A percentile compares a stretch with the other conserved stretches of the same genome.
phyloP scores from a whole-genome alignment of 1,140 invertebrate genomes.

The Cydia amplana region DNA sequence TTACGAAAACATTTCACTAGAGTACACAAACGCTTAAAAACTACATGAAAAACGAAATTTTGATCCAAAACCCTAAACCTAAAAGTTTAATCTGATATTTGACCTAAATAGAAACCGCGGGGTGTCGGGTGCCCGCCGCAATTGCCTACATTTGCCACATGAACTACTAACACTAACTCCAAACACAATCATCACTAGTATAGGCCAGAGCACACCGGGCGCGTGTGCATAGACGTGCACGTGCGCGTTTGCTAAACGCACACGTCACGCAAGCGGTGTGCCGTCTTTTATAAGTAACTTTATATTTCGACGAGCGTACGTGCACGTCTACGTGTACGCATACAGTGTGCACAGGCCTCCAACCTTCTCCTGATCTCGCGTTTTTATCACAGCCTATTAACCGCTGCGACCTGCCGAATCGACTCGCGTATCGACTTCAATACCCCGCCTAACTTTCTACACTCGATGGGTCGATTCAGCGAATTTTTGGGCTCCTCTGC shows the following conservation, averaged over 20 bases:
- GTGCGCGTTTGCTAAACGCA: neutral
- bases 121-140: slow-evolving; percentile 9
- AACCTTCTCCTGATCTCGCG: slow-evolving; percentile 25
- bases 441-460: slow-evolving; percentile 12
- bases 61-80: slow-evolving; percentile 37
- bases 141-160: slow-evolving; percentile 24
- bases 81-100: slow-evolving; percentile 33
- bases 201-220: neutral
- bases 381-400: slow-evolving; percentile 68
- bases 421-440: slow-evolving; percentile 40
- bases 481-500: neutral
- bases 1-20: slow-evolving; percentile 39
- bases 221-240: neutral
- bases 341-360: neutral
- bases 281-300: too few relatives aligned
- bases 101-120: slow-evolving; percentile 23
- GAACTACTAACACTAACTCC: slow-evolving; percentile 27
- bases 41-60: slow-evolving; percentile 39
- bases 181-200: neutral
- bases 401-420: slow-evolving; percentile 45
- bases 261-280: neutral
- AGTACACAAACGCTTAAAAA: slow-evolving; percentile 42
- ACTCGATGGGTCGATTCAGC: neutral
- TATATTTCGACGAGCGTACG: neutral
- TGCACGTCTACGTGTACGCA: neutral